Evolutionary conservation across 2,113 vertebrate species (phyloP), one percentile per base, ranked within the genome.

Genomic region (Mus musculus): DNA sequence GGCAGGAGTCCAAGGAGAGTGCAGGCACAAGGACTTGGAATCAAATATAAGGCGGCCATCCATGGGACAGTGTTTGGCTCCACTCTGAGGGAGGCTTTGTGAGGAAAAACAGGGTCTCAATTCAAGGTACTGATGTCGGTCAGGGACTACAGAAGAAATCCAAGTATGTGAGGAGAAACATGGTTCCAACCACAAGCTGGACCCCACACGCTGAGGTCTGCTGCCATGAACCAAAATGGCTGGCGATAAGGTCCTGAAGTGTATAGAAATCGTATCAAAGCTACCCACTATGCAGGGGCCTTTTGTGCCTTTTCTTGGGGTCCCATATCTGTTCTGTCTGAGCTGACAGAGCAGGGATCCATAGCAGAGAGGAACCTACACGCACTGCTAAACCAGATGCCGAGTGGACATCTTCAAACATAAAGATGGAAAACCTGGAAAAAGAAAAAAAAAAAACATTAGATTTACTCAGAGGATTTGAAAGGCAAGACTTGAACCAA

Each of bases 11-110:
- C 67, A 81, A 82, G 59, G 76, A 95, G 46, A 94, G 89, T 24
- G 54, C 36, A 91, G 24, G 54, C 94, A 85, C 56, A 87, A 84
- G 24, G 22, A 56, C 65, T 82, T 96, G 82, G 75, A 76, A 65
- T 92, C 56, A 90, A 69, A 94, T 28, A 14, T 76, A n/a, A 10
- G 54, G 20, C 76, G 76, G 42, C 76, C 33, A 6, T 67, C 59
- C 72, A 2, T 4, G 12, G 26, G 30, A 59, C 65, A 33, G 42
- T 46, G 39, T 13, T 91, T 91, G 92, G 72, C 76, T 91, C n/a
- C 20, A 3, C 11, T 95, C 54, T 94, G 85, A 69, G 89, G 75
- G 89, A 95, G 88, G 75, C 54, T 63, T 86, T 90, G 3, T 77
- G 42, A 93, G 65, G 75, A 85, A 88, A 92, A 65, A 93, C 59